Base-by-base conservation (phyloP, 2,888 invertebrate species). In the Meandrusa payeni region DNA sequence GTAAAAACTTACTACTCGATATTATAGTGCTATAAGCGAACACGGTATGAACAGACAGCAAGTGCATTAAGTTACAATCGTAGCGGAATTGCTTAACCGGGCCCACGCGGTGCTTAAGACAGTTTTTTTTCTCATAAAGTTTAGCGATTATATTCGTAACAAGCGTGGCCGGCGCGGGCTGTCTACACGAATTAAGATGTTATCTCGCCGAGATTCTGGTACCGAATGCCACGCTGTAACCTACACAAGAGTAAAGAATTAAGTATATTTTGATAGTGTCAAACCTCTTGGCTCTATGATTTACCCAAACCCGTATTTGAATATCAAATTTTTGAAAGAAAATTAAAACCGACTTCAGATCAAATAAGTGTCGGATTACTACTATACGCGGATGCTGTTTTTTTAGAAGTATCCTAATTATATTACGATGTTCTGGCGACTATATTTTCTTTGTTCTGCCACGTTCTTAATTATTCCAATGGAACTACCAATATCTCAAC, bases 171-270 rank as follows among this genome's bases (percentile, higher is more conserved):
- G 60, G 59, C 61, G 56, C 69, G 56, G 61, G 64, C 69, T 66
- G 56, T 52, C 59, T 57, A 57, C 56, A 64, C 69, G 75, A 76
- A 82, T 79, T 78, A 79, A 82, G 83, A 85, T 85, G 41, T 55
- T 69, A 65, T 65, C 64, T 33, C 28, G 32, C 43, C 51, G 47
- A 50, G 54, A 53, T 50, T 54, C 47, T 48, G 49, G 51, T 48
- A 52, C 54, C 41, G 37, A 40, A 54, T 47, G 41, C 38, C 47
- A 34, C 40, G 46, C 41, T 11, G 28, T 47, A 39, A 11, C 11
- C 32, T 32, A 31, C 32, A 38, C 33, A 10, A 26, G 38, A 19
- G 6, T 32, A 22, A 11, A 40, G 29, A 36, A 20, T 27, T 39
- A 26, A 36, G 36, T 15, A 27, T 27, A 13, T 28, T 34, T 41